Evolutionary conservation across 1,140 invertebrate species (phyloP), one percentile per base, ranked within the genome.

Genomic region (Procambarus virginalis): DNA sequence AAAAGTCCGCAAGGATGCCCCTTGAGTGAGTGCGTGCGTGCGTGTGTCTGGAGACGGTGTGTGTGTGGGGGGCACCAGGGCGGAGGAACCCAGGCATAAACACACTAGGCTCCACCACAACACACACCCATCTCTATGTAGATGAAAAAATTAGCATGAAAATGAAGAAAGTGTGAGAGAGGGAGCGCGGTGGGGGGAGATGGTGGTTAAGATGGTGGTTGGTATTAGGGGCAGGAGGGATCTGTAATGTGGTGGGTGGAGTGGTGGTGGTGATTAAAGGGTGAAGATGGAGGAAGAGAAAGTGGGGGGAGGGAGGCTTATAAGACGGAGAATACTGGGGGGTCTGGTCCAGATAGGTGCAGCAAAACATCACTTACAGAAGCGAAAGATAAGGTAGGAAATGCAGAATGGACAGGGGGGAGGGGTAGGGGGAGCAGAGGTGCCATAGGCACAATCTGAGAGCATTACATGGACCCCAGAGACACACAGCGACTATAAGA

Each of bases 61-160:
- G 60, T 20, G 12, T 17, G 60, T 64, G 4, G 12, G 60, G 60
- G 1, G 14, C 4, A 1, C 20, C 12, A 10, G 12, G 20, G 60
- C 2, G 2, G 12, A 55, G 60, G 60, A 17, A 20, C 4, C 1
- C 4, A 17, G 17, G 10, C 80, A 60, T 64, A 51, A 46, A 60
- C 58, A 48, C 10, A 48, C 80, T 64, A n/a, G 8, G 55, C 22
- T 64, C 51, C 80, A 68, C 80, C 80, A 82, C 58, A 82, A 68
- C 80, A 68, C 58, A 82, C 51, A 60, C 80, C 68, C 80, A 82
- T 82, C 80, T 82, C 34, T 82, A 82, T 82, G 80, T n/a, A 68
- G 80, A 82, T 82, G 80, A 68, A 82, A 82, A 82, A 64, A 82
- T 82, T 82, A 82, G 58, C 80, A 82, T 82, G 80, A 82, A 82